A percentile compares a stretch with the other conserved stretches of the same genome.
These are phyloP conservation scores for Rhipidura dahli DNA, from an alignment of 2,113 vertebrate genomes.

Conservation along the genomic window DNA sequence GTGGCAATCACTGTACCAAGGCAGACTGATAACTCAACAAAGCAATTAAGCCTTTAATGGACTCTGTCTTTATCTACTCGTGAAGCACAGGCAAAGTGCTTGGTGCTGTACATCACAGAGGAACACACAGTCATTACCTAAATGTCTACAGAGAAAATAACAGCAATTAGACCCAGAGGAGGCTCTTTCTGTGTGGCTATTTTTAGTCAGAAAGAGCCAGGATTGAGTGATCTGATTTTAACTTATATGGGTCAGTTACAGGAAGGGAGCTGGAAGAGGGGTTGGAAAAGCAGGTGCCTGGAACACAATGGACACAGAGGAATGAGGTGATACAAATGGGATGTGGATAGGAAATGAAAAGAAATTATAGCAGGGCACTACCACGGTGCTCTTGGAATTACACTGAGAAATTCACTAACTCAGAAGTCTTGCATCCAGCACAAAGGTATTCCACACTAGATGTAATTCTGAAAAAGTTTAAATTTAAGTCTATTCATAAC, in stretches of 20 bases:
- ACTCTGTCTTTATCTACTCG: not conserved
- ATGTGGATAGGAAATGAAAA: not conserved
- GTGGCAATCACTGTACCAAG: not conserved
- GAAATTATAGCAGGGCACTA: not conserved
- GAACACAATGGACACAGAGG: not conserved
- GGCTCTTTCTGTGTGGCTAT: conserved; percentile 1
- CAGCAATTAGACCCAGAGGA: not conserved
- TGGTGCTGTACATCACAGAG: not conserved
- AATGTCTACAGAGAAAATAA: conserved; percentile 30
- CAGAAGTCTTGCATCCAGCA: not conserved
- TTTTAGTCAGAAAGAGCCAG: conserved; percentile 16
- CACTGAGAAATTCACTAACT: not conserved
- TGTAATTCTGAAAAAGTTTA: not conserved
- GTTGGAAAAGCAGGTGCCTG: not conserved
- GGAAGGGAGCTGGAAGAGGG: not conserved
- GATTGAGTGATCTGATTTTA: not conserved
- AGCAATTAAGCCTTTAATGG: conserved; percentile 34
- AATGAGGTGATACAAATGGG: not conserved
- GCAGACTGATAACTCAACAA: not conserved
- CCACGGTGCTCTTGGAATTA: not conserved
- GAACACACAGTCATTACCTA: not conserved
- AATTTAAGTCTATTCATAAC: not conserved
- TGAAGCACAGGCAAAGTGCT: not conserved
- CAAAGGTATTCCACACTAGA: not conserved
- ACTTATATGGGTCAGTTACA: not conserved